Conservation (phyloP, 2,888 invertebrate species). For the Hydrotaea cyrtoneurina region DNA sequence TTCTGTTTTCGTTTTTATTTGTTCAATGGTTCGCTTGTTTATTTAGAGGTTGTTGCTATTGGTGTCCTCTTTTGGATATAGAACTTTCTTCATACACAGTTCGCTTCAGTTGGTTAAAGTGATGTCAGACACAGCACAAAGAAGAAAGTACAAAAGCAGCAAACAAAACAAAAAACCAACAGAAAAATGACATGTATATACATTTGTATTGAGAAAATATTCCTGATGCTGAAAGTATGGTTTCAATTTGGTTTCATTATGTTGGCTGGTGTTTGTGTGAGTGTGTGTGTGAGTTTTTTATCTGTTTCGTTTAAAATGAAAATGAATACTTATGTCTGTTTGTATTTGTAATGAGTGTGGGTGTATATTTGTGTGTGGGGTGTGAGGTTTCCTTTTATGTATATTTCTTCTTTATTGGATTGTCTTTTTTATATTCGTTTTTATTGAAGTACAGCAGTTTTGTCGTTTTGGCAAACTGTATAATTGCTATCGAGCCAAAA, state of each 20-base stretch:
- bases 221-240: conserved; percentile 25
- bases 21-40: conserved; percentile 29
- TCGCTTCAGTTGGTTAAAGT: conserved; percentile 23
- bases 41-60: not conserved
- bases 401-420: not conserved
- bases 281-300: conserved; percentile 15
- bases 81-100: too few relatives aligned
- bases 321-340: conserved; percentile 34
- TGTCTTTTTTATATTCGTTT: not conserved
- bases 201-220: too few relatives aligned
- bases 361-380: too few relatives aligned
- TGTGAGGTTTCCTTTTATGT: not conserved
- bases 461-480: not conserved
- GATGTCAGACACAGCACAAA: conserved; percentile 36
- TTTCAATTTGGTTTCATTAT: conserved; percentile 23
- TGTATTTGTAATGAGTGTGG: not conserved
- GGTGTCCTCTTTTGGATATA: conserved; percentile 30
- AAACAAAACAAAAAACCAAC: not conserved
- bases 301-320: conserved; percentile 10
- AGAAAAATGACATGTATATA: not conserved
- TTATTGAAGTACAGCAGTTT: not conserved
- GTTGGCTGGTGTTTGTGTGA: not conserved
- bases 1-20: conserved; percentile 36
- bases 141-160: not conserved
- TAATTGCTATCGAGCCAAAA: not conserved